A percentile compares a stretch with the other conserved stretches of the same genome.
phyloP scores from a whole-genome alignment of 2,888 invertebrate genomes.

The Idaea biselata region DNA sequence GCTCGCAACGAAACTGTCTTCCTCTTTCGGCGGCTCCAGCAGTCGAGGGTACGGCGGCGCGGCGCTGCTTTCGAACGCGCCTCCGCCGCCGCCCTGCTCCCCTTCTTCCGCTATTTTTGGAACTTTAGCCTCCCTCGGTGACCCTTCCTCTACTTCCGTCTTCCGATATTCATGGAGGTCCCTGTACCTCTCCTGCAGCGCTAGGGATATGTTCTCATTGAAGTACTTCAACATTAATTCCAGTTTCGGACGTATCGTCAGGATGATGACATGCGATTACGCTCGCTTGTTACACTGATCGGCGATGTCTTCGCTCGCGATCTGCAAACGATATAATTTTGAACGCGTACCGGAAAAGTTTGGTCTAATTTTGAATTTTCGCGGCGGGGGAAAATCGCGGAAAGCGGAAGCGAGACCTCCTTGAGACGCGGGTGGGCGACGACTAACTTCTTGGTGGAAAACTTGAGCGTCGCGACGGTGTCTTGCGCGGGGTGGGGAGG shows the following conservation, averaged over 20 bases:
- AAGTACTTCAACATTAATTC: constrained; percentile 81
- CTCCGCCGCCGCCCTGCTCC: constrained; percentile 74
- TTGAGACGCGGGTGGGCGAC: constrained; percentile 80
- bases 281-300: constrained; percentile 11
- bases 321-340: constrained; percentile 25
- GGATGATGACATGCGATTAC: constrained; percentile 69
- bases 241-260: constrained; percentile 72
- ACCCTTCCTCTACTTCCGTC: constrained; percentile 75
- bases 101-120: constrained; percentile 76
- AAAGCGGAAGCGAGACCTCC: constrained; percentile 75
- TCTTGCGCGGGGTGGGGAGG: constrained; percentile 79
- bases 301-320: constrained; percentile 11
- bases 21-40: constrained; percentile 81
- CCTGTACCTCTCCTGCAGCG: constrained; percentile 80
- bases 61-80: constrained; percentile 71
- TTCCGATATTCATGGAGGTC: constrained; percentile 80
- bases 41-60: constrained; percentile 74
- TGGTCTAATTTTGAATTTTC: constrained; percentile 19
- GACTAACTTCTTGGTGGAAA: constrained; percentile 82
- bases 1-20: constrained; percentile 85
- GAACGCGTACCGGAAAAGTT: constrained; percentile 49
- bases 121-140: constrained; percentile 76
- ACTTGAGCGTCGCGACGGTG: constrained; percentile 77
- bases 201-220: constrained; percentile 80
- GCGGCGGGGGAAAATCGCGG: constrained; percentile 39